phyloP scores from a whole-genome alignment of 1,140 invertebrate genomes.

The Asobara japonica region DNA sequence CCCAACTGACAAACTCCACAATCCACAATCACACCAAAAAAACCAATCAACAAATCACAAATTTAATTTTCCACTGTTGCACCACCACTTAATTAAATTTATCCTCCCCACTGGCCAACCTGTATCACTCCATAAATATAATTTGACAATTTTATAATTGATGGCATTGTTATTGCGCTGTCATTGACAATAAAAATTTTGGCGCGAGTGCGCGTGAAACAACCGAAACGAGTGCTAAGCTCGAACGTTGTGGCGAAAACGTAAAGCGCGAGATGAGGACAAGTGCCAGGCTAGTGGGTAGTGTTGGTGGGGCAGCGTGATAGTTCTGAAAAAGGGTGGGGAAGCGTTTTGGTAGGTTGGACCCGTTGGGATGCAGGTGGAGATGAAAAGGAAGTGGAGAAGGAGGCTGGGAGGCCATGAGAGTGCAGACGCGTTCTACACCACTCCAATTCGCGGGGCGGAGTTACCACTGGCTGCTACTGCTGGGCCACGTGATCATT shows the following conservation, averaged over 20 bases:
- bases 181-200: background rate
- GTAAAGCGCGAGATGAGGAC: constrained; percentile 10
- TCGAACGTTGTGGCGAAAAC: constrained; percentile 14
- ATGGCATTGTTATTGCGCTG: background rate
- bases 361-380: background rate
- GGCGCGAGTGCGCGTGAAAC: background rate
- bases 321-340: background rate
- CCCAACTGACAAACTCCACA: background rate
- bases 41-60: background rate
- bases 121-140: background rate
- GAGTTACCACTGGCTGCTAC: background rate
- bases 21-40: background rate
- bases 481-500: background rate
- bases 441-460: background rate
- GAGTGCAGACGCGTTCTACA: constrained; percentile 8
- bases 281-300: background rate
- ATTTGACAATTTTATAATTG: background rate
- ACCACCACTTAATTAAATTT: background rate
- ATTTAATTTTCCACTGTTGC: background rate
- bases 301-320: constrained; percentile 4
- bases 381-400: constrained; percentile 8
- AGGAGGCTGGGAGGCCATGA: constrained; percentile 7
- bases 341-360: background rate
- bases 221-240: constrained; percentile 30
- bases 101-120: background rate